Percentiles rank a stretch among this genome's conserved stretches.
Evolutionary conservation across 2,797 vertebrate species (phyloP).

Genomic region (Bovichtus diacanthus): DNA sequence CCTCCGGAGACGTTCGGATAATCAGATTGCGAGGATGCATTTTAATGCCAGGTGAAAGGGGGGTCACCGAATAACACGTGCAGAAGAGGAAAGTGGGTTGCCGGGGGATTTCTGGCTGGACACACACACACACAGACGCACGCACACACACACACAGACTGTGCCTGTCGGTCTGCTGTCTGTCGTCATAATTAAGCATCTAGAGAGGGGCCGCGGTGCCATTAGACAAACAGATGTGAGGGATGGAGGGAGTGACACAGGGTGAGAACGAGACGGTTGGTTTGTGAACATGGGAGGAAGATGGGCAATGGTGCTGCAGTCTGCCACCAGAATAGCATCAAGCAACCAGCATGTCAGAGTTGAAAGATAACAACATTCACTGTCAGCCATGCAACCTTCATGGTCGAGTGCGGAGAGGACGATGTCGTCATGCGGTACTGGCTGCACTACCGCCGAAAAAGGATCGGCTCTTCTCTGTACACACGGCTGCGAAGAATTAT

Average conservation of each 20-base stretch:
- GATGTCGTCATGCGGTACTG: constrained; percentile 17
- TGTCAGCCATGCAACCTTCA: constrained; percentile 29
- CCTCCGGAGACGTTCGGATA: not conserved
- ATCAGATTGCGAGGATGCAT: constrained; percentile 27
- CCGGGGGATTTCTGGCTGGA: constrained; percentile 30
- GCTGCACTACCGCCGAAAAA: too few relatives aligned
- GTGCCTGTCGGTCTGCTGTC: constrained; percentile 46
- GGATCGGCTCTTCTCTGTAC: not conserved
- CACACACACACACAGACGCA: not conserved
- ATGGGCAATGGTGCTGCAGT: constrained; percentile 11
- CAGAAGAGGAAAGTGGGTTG: constrained; percentile 34
- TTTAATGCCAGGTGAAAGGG: constrained; percentile 33
- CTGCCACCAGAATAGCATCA: constrained; percentile 39
- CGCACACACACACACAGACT: not conserved
- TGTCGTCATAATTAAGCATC: constrained; percentile 72
- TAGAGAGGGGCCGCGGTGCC: constrained; percentile 45
- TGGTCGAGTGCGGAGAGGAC: constrained; percentile 28
- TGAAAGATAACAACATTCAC: constrained; percentile 63
- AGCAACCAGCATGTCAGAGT: constrained; percentile 45
- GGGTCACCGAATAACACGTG: constrained; percentile 1
- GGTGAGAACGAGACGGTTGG: constrained; percentile 33
- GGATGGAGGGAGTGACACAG: constrained; percentile 39
- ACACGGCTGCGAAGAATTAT: not conserved
- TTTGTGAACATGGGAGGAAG: constrained; percentile 36
- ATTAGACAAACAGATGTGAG: constrained; percentile 61